Evolutionary conservation across 2,888 invertebrate genomes (phyloP), one percentile per base, ranked within the genome.

Genomic region (Cephus nigrinus): DNA sequence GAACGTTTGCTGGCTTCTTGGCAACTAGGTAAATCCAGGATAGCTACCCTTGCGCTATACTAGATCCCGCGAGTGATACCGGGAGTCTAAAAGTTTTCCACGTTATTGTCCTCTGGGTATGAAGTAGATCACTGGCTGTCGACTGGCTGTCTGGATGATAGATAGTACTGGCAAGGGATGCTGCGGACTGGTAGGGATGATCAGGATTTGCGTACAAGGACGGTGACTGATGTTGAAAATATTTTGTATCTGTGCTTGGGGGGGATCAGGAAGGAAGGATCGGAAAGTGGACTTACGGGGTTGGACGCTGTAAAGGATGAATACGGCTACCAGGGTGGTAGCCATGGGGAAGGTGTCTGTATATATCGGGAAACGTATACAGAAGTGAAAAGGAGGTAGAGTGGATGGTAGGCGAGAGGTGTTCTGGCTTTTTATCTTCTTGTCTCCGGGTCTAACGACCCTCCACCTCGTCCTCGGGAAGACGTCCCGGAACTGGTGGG

Each of bases 381-480:
- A 9, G 55, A 55, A 55, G 55, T 1, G 55, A 55, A 23, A 23
- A 55, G 23, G 55, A 55, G 23, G 23, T 23, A 15, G 55, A 55
- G 55, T 5, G 23, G 2, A 23, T 5, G 33, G 34, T 35, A 12
- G n/a, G 32, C 31, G 31, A 55, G 72, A 32, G 68, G 78, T 68
- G 76, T 78, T 78, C 74, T 75, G 78, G 68, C 35, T 80, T 78
- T 79, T 80, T 80, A 75, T 78, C 74, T 72, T 33, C 73, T 78
- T 76, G 69, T 76, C 74, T 74, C 69, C 74, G 68, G 69, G 40
- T 74, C 80, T 81, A 80, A 81, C 75, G 80, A 81, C 73, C 73
- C 80, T 75, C 23, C 4, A 23, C 9, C 23, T 55, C 30, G 71
- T 31, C 33, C 15, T 71, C 30, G 31, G 4, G 71, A 30, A 71